Evolutionary conservation across 2,797 vertebrate genomes (phyloP).

Genomic region (Lindbergichthys nudifrons): DNA sequence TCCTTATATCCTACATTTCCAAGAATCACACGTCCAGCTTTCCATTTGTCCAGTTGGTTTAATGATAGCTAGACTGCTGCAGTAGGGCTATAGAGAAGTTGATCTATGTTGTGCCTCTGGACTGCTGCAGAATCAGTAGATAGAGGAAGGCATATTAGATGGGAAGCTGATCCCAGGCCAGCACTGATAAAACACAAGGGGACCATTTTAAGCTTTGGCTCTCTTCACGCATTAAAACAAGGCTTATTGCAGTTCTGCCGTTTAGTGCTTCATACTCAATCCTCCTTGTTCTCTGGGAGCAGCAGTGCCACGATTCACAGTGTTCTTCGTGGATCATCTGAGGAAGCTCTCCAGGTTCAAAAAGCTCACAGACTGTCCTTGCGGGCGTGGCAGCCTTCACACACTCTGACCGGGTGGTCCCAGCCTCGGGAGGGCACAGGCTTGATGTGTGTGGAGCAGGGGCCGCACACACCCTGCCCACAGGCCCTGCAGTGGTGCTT

Average conservation of each 20-base stretch:
- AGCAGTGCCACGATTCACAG: constrained; percentile 36
- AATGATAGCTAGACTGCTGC: neutral
- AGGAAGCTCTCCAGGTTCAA: constrained; percentile 17
- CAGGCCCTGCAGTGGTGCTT: constrained; percentile 91
- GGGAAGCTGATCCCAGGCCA: constrained; percentile 2
- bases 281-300: constrained; percentile 2
- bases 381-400: constrained; percentile 77
- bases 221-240: constrained; percentile 1
- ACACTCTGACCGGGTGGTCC: constrained; percentile 89
- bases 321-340: constrained; percentile 18
- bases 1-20: constrained; percentile 7
- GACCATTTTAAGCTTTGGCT: constrained; percentile 4
- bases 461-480: constrained; percentile 86
- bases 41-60: constrained; percentile 25
- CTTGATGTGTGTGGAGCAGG: constrained; percentile 81
- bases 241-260: constrained; percentile 30
- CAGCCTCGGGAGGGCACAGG: constrained; percentile 87
- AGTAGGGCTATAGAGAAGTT: constrained; percentile 2
- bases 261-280: neutral
- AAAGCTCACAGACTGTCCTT: constrained; percentile 73
- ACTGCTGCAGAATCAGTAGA: neutral
- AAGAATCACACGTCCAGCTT: constrained; percentile 30
- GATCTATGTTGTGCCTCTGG: neutral
- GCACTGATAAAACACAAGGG: neutral
- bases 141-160: constrained; percentile 12